Evolutionary conservation across 37 sponge, comb jelly and placozoan genomes (phyloP).

Genomic region (Petrosia ficiformis): DNA sequence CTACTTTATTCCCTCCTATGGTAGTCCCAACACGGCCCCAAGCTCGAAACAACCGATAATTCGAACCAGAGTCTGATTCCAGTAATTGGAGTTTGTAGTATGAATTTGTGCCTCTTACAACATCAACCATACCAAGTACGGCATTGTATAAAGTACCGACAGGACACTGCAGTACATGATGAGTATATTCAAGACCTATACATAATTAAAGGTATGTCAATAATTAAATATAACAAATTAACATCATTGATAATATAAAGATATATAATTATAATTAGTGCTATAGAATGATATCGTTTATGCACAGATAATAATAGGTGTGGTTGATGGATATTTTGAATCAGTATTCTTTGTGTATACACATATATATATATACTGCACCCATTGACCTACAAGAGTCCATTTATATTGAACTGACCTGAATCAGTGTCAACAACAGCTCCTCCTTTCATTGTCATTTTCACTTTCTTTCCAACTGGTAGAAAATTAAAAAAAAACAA

Average conservation of each 20-base stretch:
- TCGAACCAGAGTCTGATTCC: slow-evolving; percentile 54
- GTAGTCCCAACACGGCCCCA: slow-evolving; percentile 98
- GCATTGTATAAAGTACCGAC: slow-evolving; percentile 80
- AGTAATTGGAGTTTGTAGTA: slow-evolving; percentile 98
- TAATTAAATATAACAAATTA: slow-evolving; percentile 4
- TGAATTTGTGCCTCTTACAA: slow-evolving; percentile 88
- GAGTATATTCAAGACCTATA: slow-evolving; percentile 63
- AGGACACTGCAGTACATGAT: slow-evolving; percentile 73
- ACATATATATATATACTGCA: no score
- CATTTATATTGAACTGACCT: slow-evolving; percentile 23
- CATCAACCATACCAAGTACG: slow-evolving; percentile 95
- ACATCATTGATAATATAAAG: neutral
- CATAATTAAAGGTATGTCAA: neutral
- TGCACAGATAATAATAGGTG: neutral
- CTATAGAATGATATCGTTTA: neutral
- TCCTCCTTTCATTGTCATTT: slow-evolving; percentile 86
- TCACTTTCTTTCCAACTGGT: slow-evolving; percentile 51
- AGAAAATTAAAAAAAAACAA: neutral
- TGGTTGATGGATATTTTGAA: no score
- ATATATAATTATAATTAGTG: neutral
- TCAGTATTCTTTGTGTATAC: no score
- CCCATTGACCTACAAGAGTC: neutral
- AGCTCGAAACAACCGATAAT: slow-evolving; percentile 81
- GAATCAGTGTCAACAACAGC: slow-evolving; percentile 90
- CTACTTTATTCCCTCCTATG: slow-evolving; percentile 87